Base-by-base conservation (phyloP, 2,113 vertebrate species). In the Xenotilapia longispinis region DNA sequence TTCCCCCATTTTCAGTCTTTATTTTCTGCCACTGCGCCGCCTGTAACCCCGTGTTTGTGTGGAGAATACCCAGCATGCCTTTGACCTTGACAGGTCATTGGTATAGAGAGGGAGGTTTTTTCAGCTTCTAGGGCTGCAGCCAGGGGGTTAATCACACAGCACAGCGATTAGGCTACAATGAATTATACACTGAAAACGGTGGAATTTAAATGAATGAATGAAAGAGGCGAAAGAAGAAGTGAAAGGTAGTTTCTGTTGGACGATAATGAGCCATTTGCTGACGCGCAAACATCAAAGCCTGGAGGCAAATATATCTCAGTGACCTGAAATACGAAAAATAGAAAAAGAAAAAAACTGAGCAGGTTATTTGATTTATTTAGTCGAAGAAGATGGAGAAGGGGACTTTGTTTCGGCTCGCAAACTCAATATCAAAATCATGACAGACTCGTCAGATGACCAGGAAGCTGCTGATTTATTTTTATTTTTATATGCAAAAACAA, bases 51-150 rank as follows among this genome's bases (percentile, higher is more conserved):
- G 23, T 82, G 88, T 93, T 85, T 92, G 92, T 88, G 88, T 55
- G 88, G 89, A 94, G 87, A 94, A 87, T 94, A 94, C 91, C 93
- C 83, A 88, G 88, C 90, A 93, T 91, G 93, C 89, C 92, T 93
- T 86, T 96, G 96, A 97, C 96, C 96, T 97, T 96, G 96, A 96
- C 91, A 86, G 95, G 96, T 96, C 95, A 96, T 90, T 87, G 92
- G 89, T 81, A 51, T 51, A 87, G 83, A 89, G 85, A 83, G 81
- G 45, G 92, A 68, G 83, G 81, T 84, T 85, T 83, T 88, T 83
- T 19, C 63, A 84, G 85, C 82, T 90, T 73, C 45, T 75, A 85
- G 85, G 36, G 73, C 87, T 85, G 84, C 83, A 89, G 86, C 90
- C 87, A 23, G 31, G 45, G 54, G 92, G 91, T 92, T 93, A 80